These are phyloP conservation scores for Drosophila nebulosa DNA, from an alignment of 1,140 invertebrate genomes.

Conservation along the genomic window DNA sequence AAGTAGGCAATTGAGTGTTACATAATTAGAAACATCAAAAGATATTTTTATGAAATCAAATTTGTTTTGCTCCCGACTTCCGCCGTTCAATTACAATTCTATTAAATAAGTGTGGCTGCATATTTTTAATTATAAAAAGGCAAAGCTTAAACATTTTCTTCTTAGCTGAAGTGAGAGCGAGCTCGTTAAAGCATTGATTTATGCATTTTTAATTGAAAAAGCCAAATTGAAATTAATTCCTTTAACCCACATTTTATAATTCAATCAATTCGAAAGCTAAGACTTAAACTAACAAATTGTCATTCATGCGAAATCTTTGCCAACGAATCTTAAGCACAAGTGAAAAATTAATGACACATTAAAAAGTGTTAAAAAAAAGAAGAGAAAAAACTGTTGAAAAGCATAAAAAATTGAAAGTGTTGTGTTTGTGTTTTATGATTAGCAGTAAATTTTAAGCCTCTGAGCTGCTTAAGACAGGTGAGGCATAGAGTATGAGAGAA, in stretches of 20 bases:
- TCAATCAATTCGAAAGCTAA: neutral
- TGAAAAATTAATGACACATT: neutral
- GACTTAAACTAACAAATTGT: neutral
- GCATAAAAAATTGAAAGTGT: neutral
- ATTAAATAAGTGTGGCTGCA: constrained; percentile 31
- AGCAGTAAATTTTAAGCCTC: constrained; percentile 19
- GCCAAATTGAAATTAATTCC: neutral
- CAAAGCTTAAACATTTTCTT: neutral
- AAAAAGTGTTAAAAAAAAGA: neutral
- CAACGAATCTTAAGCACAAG: neutral
- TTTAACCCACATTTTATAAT: neutral
- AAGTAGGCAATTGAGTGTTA: neutral
- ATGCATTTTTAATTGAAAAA: neutral
- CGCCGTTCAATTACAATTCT: too few relatives aligned
- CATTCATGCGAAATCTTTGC: neutral
- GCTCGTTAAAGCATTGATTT: neutral
- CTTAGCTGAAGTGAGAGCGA: neutral
- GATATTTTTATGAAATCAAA: neutral
- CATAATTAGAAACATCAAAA: neutral
- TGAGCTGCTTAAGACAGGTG: constrained; percentile 17
- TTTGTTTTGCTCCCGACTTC: too few relatives aligned
- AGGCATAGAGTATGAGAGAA: neutral
- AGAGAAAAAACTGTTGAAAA: too few relatives aligned
- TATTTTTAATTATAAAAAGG: constrained; percentile 15
- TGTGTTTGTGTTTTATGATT: neutral